A percentile compares a stretch with the other conserved stretches of the same genome.
These are phyloP conservation scores for Chaenodraco wilsoni DNA, from an alignment of 2,797 vertebrate genomes.

Conservation along the genomic window DNA sequence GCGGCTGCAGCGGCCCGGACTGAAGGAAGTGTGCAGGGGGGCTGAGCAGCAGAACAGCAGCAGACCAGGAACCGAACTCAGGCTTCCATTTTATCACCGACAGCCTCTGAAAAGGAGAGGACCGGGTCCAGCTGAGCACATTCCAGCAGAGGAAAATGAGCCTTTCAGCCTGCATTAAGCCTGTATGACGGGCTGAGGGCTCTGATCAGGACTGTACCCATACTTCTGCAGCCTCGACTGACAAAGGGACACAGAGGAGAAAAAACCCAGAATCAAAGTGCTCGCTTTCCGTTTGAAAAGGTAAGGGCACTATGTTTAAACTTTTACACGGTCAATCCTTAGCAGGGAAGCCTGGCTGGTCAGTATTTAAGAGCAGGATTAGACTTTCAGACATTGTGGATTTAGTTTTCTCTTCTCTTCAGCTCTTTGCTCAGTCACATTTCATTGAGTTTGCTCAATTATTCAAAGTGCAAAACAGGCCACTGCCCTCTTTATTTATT, in stretches of 20 bases:
- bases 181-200: conserved; percentile 66
- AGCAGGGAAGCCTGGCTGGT: conserved; percentile 19
- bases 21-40: conserved; percentile 61
- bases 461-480: conserved; percentile 58
- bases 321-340: conserved; percentile 37
- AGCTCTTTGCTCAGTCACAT: conserved; percentile 41
- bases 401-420: not conserved
- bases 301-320: conserved; percentile 62
- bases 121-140: conserved; percentile 43
- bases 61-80: conserved; percentile 20
- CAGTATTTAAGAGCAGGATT: conserved; percentile 45
- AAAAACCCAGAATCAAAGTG: conserved; percentile 28
- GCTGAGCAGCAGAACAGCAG: conserved; percentile 36
- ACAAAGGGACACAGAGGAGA: conserved; percentile 38
- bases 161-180: conserved; percentile 56
- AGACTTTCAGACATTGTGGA: conserved; percentile 34
- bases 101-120: not conserved
- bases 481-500: conserved; percentile 67
- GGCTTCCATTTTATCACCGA: conserved; percentile 21
- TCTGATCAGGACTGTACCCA: conserved; percentile 57
- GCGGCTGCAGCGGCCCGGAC: conserved; percentile 66
- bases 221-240: conserved; percentile 49
- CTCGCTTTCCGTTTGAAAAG: conserved; percentile 52
- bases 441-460: conserved; percentile 43
- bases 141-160: conserved; percentile 72